Conservation (phyloP, 2,797 vertebrate genomes). For the Pseudochaenichthys georgianus region DNA sequence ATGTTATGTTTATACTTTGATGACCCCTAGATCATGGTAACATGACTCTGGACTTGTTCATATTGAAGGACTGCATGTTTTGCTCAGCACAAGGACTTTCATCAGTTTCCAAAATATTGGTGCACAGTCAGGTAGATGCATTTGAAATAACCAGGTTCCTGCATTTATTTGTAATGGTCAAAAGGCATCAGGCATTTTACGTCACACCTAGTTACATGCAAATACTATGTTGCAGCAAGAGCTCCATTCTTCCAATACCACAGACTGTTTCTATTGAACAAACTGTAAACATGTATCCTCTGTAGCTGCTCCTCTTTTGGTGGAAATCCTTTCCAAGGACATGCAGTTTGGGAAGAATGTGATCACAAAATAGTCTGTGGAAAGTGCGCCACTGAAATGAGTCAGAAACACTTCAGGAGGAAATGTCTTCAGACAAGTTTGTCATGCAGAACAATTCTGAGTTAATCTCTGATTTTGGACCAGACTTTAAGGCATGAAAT, state of each 20-base stretch:
- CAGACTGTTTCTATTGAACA: conserved; percentile 27
- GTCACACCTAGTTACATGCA: neutral
- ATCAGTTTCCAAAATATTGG: neutral
- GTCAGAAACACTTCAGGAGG: conserved; percentile 24
- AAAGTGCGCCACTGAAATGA: conserved; percentile 3
- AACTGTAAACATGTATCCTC: conserved; percentile 45
- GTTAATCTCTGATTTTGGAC: conserved; percentile 37
- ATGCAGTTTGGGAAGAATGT: conserved; percentile 31
- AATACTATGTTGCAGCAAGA: conserved; percentile 28
- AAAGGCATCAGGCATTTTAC: neutral
- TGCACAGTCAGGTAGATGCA: conserved; percentile 1
- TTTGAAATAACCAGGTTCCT: conserved; percentile 12
- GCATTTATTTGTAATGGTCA: neutral
- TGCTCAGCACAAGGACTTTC: neutral
- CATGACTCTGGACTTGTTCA: neutral
- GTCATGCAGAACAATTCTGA: conserved; percentile 31
- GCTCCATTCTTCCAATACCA: conserved; percentile 22
- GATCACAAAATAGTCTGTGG: conserved; percentile 38
- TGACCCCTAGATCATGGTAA: conserved; percentile 5
- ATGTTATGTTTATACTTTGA: conserved; percentile 32
- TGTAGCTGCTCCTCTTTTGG: conserved; percentile 26
- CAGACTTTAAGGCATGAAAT: conserved; percentile 30
- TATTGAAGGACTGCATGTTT: conserved; percentile 18
- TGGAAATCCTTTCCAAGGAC: conserved; percentile 51
- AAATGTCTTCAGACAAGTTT: conserved; percentile 37